Evolutionary conservation across 2,888 invertebrate species (phyloP).

Genomic region (Cheilosia vernalis): DNA sequence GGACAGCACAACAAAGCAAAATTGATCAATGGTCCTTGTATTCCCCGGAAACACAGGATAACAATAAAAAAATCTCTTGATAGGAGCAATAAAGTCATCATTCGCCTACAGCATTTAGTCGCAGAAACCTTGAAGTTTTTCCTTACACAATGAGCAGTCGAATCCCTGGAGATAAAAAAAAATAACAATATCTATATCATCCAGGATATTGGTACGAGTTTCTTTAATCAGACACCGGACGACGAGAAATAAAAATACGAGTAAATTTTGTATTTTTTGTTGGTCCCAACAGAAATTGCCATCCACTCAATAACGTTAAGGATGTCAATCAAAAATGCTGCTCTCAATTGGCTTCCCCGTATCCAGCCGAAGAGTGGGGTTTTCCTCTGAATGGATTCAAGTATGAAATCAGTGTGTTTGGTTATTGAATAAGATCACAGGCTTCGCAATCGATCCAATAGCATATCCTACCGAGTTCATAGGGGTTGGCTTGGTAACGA

Average conservation of each 20-base stretch:
- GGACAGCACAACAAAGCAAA: conserved; percentile 5
- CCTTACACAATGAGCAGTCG: background rate
- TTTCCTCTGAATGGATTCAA: background rate
- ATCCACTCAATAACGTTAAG: conserved; percentile 44
- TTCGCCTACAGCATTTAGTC: conserved; percentile 19
- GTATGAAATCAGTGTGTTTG: conserved; percentile 15
- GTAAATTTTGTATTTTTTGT: no score
- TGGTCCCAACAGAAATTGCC: conserved; percentile 30
- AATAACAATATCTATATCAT: background rate
- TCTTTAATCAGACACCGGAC: conserved; percentile 49
- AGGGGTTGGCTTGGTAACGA: background rate
- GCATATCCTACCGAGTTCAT: background rate
- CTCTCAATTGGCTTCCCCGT: conserved; percentile 32
- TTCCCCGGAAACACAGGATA: conserved; percentile 12
- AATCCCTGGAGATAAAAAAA: background rate
- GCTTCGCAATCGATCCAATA: conserved; percentile 37
- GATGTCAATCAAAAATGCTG: conserved; percentile 56
- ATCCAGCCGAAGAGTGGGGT: background rate
- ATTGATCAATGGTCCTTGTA: background rate
- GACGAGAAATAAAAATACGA: conserved; percentile 15
- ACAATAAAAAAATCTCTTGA: conserved; percentile 2
- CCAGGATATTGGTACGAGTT: conserved; percentile 43
- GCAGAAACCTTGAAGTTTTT: no score
- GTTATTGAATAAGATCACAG: conserved; percentile 30
- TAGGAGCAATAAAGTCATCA: conserved; percentile 29